phyloP scores from a whole-genome alignment of 2,113 vertebrate species.

The Carollia perspicillata region DNA sequence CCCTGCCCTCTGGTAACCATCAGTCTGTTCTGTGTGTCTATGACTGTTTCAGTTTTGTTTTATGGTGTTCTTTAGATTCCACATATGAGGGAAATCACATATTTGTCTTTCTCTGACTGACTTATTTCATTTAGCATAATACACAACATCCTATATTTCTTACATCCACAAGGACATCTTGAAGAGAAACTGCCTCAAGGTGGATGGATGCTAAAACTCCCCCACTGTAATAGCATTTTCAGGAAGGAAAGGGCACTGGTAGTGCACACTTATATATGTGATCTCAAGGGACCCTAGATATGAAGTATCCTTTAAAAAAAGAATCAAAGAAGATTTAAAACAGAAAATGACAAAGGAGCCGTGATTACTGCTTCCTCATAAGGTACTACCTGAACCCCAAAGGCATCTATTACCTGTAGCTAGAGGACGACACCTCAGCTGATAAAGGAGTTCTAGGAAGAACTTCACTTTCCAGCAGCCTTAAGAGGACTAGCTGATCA shows the following conservation, averaged over 20 bases:
- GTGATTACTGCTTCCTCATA: constrained; percentile 96
- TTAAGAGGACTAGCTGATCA: constrained; percentile 94
- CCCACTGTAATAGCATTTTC: not conserved
- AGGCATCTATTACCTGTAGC: constrained; percentile 94
- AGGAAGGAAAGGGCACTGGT: not conserved
- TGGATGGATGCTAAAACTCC: not conserved
- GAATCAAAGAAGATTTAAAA: not conserved
- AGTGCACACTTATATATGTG: not conserved
- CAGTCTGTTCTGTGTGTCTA: not conserved
- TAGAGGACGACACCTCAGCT: constrained; percentile 95
- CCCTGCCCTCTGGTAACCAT: not conserved
- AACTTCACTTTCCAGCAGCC: constrained; percentile 96
- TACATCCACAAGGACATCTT: not conserved
- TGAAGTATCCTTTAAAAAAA: not conserved
- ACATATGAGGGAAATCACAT: not conserved
- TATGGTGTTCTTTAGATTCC: not conserved
- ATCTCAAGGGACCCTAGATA: not conserved
- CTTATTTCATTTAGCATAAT: not conserved
- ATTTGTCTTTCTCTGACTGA: not conserved
- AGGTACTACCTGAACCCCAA: constrained; percentile 95
- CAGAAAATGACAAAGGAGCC: constrained; percentile 85
- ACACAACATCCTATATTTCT: not conserved
- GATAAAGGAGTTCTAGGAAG: constrained; percentile 97
- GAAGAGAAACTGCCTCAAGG: not conserved
- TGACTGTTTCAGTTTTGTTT: not conserved